Evolutionary conservation across 2,113 vertebrate genomes (phyloP).

Genomic region (Pagrus major): DNA sequence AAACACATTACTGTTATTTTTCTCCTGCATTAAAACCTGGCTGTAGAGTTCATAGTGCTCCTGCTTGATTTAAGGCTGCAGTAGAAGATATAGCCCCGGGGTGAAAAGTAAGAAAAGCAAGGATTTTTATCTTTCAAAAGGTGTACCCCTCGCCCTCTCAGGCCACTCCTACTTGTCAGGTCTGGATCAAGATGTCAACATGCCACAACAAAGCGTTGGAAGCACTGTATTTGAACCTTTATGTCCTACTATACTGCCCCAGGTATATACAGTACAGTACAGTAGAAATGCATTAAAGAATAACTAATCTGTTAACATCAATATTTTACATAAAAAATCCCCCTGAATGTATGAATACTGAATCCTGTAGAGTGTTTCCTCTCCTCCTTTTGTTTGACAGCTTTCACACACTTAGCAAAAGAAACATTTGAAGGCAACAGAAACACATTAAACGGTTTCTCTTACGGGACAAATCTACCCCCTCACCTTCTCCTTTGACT

Average conservation of each 20-base stretch:
- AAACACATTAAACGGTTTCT: conserved; percentile 26
- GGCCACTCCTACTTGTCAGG: conserved; percentile 2
- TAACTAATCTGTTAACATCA: not conserved
- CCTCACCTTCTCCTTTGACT: conserved; percentile 11
- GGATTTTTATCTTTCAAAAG: not conserved
- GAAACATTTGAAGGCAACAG: conserved; percentile 22
- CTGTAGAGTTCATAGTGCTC: not conserved
- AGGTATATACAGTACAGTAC: not conserved
- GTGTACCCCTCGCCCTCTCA: not conserved
- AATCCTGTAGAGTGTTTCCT: not conserved
- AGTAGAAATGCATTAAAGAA: not conserved
- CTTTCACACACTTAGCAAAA: conserved; percentile 13
- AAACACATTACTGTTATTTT: not conserved
- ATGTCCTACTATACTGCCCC: not conserved
- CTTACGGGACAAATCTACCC: not conserved
- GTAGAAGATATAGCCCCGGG: not conserved
- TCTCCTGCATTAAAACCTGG: not conserved
- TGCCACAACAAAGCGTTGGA: not conserved
- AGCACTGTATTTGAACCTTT: not conserved
- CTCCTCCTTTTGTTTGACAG: conserved; percentile 3
- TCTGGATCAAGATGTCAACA: not conserved
- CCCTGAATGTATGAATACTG: not conserved
- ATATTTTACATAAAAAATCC: conserved; percentile 19
- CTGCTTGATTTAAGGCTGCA: not conserved
- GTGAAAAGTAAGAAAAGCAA: not conserved